Percentiles rank a stretch among this genome's conserved stretches.
phyloP scores from a whole-genome alignment of 2,888 invertebrate genomes.

The Lepetodrilus schrolli region DNA sequence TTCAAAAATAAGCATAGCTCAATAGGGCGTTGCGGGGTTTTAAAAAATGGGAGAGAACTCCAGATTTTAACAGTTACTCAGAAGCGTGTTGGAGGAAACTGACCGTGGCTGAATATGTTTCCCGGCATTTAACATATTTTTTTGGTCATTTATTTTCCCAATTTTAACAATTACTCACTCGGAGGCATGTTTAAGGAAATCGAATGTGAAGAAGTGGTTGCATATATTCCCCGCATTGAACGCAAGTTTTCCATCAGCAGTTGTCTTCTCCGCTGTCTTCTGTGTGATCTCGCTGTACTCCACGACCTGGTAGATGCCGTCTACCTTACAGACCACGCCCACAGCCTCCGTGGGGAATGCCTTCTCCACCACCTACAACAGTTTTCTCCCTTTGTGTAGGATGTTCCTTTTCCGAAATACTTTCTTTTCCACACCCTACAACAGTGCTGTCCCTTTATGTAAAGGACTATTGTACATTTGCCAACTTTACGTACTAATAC shows the following conservation, averaged over 20 bases:
- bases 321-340: slow-evolving; percentile 95
- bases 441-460: too few relatives aligned
- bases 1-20: too few relatives aligned
- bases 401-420: too few relatives aligned
- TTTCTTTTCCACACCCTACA: too few relatives aligned
- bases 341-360: slow-evolving; percentile 92
- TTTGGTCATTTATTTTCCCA: neutral
- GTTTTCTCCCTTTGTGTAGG: too few relatives aligned
- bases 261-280: slow-evolving; percentile 86
- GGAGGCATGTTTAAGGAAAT: slow-evolving; percentile 87
- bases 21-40: too few relatives aligned
- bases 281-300: slow-evolving; percentile 97
- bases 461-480: too few relatives aligned
- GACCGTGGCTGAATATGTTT: neutral
- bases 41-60: too few relatives aligned
- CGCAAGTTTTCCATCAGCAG: slow-evolving; percentile 85
- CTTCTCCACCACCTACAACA: slow-evolving; percentile 85
- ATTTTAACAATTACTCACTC: slow-evolving; percentile 74
- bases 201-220: slow-evolving; percentile 94
- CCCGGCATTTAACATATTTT: neutral
- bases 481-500: too few relatives aligned
- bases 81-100: neutral
- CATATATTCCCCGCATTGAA: slow-evolving; percentile 98
- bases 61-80: neutral
- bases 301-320: slow-evolving; percentile 89